phyloP scores from a whole-genome alignment of 1,140 invertebrate genomes.

The Diuraphis noxia region DNA sequence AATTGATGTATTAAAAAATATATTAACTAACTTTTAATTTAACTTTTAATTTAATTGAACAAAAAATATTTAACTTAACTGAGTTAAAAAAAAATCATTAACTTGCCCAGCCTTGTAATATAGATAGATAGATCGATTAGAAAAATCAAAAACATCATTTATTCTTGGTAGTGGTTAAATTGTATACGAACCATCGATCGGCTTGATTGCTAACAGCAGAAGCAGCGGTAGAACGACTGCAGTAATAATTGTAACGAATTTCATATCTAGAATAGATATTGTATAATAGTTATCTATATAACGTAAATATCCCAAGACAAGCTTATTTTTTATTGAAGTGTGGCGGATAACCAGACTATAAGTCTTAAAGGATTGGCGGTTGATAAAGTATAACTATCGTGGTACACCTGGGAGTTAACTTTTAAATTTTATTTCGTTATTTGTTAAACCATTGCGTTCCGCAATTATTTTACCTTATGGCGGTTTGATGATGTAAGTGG shows the following conservation, averaged over 20 bases:
- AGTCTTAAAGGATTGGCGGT: background rate
- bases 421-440: background rate
- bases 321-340: background rate
- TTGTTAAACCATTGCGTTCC: background rate
- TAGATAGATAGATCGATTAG: background rate
- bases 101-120: no score
- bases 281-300: background rate
- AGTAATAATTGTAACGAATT: background rate
- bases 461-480: background rate
- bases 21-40: no score
- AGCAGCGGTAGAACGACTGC: background rate
- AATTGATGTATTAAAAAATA: no score
- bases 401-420: background rate
- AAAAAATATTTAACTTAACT: no score
- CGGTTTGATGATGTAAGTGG: background rate
- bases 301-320: background rate
- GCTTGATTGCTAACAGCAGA: background rate
- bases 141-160: background rate
- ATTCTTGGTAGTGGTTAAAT: background rate
- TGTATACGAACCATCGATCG: background rate
- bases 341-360: background rate
- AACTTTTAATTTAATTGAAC: no score
- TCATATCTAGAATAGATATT: background rate
- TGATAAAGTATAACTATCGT: background rate
- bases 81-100: no score